Percentiles rank a stretch among this genome's conserved stretches.
Conservation (phyloP, 1,140 invertebrate species). For the Bemisia tabaci region DNA sequence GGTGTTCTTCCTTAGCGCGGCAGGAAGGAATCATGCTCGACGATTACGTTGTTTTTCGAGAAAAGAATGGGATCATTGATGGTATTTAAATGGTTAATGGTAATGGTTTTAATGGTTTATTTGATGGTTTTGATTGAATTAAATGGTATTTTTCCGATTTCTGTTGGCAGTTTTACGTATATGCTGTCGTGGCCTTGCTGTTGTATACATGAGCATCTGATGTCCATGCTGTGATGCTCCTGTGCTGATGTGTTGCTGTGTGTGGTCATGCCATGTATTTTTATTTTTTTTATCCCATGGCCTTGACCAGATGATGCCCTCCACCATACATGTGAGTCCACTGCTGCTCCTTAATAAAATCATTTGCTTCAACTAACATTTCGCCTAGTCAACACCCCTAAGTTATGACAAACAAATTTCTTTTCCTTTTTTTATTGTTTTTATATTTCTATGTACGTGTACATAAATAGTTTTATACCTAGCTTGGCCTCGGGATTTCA, state of each 20-base stretch:
- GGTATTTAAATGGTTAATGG: too few relatives aligned
- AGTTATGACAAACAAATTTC: neutral
- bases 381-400: neutral
- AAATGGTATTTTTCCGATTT: too few relatives aligned
- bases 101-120: too few relatives aligned
- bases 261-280: neutral
- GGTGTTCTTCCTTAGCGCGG: too few relatives aligned
- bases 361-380: neutral
- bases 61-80: too few relatives aligned
- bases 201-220: neutral
- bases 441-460: neutral
- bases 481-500: neutral
- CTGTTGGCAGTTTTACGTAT: neutral
- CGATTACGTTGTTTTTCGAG: too few relatives aligned
- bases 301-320: neutral
- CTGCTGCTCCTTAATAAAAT: neutral
- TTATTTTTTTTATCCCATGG: neutral
- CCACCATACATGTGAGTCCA: neutral
- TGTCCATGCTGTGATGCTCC: neutral
- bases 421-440: neutral
- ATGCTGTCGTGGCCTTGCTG: neutral
- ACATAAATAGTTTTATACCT: neutral
- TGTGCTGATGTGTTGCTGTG: neutral
- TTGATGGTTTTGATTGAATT: too few relatives aligned
- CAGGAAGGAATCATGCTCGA: too few relatives aligned